Conservation (phyloP, 1,140 invertebrate species). For the Mercenaria mercenaria region DNA sequence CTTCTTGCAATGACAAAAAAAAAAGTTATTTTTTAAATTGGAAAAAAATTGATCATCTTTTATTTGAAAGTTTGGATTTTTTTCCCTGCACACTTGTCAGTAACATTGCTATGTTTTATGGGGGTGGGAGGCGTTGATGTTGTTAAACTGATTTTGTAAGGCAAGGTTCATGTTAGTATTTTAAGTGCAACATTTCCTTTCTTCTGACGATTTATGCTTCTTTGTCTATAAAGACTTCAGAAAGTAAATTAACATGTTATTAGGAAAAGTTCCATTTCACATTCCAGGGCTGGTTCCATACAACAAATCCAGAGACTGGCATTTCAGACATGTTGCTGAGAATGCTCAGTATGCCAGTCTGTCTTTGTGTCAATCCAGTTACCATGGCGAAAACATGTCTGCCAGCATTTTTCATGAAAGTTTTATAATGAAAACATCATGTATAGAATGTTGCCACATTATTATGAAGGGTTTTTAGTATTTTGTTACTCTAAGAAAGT, state of each 20-base stretch:
- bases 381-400: slow-evolving; percentile 13
- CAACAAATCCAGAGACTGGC: not conserved
- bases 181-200: not conserved
- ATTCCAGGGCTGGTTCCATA: not conserved
- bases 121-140: too few relatives aligned
- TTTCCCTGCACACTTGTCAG: too few relatives aligned
- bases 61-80: too few relatives aligned
- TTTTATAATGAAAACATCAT: slow-evolving; percentile 36
- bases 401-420: not conserved
- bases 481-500: not conserved
- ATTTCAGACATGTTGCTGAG: slow-evolving; percentile 7
- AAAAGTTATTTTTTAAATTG: too few relatives aligned
- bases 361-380: slow-evolving; percentile 25
- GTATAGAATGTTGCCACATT: not conserved
- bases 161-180: too few relatives aligned
- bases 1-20: too few relatives aligned
- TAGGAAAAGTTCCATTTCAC: slow-evolving; percentile 10
- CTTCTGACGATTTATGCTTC: not conserved
- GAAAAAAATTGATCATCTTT: too few relatives aligned
- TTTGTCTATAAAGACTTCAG: not conserved
- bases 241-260: slow-evolving; percentile 19
- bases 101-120: too few relatives aligned
- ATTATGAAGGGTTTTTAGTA: not conserved
- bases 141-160: too few relatives aligned
- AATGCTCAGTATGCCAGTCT: slow-evolving; percentile 11